A percentile compares a stretch with the other conserved stretches of the same genome.
These are phyloP conservation scores for Agrypnus murinus DNA, from an alignment of 2,888 invertebrate species.

Conservation along the genomic window DNA sequence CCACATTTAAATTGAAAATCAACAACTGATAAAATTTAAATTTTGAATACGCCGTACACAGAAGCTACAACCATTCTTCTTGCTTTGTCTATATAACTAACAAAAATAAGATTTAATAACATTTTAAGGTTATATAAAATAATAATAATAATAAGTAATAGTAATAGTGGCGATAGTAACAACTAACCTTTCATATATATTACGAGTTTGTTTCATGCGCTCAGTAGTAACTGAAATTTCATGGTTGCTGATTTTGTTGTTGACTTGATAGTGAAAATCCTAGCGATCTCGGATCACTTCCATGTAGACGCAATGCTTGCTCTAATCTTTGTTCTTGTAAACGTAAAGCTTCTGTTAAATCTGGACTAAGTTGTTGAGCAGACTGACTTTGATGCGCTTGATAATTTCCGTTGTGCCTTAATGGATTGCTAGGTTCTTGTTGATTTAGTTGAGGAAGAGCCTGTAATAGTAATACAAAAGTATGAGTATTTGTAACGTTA, in stretches of 20 bases:
- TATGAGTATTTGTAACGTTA: not conserved
- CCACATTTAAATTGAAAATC: too few species aligned
- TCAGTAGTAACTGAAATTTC: slow-evolving; percentile 90
- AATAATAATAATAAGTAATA: too few species aligned
- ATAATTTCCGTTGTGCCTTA: slow-evolving; percentile 70
- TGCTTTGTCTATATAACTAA: too few species aligned
- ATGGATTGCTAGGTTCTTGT: slow-evolving; percentile 69
- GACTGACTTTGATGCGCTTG: slow-evolving; percentile 67
- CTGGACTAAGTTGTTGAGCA: slow-evolving; percentile 78
- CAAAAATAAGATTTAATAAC: too few species aligned
- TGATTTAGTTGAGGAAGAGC: slow-evolving; percentile 70
- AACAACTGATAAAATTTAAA: too few species aligned
- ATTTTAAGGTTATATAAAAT: too few species aligned
- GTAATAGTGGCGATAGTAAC: too few species aligned
- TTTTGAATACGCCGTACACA: too few species aligned
- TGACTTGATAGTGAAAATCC: slow-evolving; percentile 80
- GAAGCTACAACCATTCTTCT: too few species aligned
- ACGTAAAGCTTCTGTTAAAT: slow-evolving; percentile 82
- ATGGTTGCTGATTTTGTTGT: slow-evolving; percentile 77
- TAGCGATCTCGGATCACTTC: slow-evolving; percentile 84
- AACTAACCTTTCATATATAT: not conserved
- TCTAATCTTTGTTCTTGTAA: slow-evolving; percentile 85
- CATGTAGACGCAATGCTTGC: slow-evolving; percentile 87
- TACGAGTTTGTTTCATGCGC: slow-evolving; percentile 64
- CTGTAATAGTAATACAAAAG: slow-evolving; percentile 38